A percentile compares a stretch with the other conserved stretches of the same genome.
phyloP scores from a whole-genome alignment of 23 tunicate species.

The Diplosoma virens region DNA sequence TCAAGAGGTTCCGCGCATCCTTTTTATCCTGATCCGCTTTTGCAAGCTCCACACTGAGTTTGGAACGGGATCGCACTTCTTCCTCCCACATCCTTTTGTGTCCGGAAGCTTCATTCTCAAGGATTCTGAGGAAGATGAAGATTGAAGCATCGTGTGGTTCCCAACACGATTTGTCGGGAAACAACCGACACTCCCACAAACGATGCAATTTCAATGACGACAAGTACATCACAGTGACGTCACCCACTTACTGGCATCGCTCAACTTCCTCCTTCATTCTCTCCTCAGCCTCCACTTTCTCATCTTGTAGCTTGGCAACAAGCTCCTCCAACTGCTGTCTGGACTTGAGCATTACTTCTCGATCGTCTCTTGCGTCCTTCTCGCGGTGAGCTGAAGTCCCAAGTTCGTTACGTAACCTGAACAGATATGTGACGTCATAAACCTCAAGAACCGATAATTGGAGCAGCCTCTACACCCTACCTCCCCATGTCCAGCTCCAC shows the following conservation, averaged over 20 bases:
- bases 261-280: slow-evolving; percentile 31
- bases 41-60: slow-evolving; percentile 38
- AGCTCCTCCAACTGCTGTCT: slow-evolving; percentile 59
- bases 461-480: neutral
- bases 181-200: too few relatives aligned
- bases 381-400: slow-evolving; percentile 30
- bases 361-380: slow-evolving; percentile 36
- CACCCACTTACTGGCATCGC: slow-evolving; percentile 31
- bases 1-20: slow-evolving; percentile 33
- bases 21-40: slow-evolving; percentile 41
- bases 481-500: slow-evolving; percentile 18
- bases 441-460: neutral
- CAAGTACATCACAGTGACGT: too few relatives aligned
- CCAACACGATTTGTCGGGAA: too few relatives aligned
- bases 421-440: neutral
- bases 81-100: slow-evolving; percentile 77
- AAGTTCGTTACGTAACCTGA: slow-evolving; percentile 52
- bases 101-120: slow-evolving; percentile 68
- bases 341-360: slow-evolving; percentile 28
- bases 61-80: slow-evolving; percentile 69
- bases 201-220: too few relatives aligned
- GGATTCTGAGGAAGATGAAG: slow-evolving; percentile 46
- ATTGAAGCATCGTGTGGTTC: too few relatives aligned
- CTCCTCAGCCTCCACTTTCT: slow-evolving; percentile 50
- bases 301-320: slow-evolving; percentile 66